Evolutionary conservation across 2,113 vertebrate genomes (phyloP), one percentile per base, ranked within the genome.

Genomic region (Strigops habroptila): DNA sequence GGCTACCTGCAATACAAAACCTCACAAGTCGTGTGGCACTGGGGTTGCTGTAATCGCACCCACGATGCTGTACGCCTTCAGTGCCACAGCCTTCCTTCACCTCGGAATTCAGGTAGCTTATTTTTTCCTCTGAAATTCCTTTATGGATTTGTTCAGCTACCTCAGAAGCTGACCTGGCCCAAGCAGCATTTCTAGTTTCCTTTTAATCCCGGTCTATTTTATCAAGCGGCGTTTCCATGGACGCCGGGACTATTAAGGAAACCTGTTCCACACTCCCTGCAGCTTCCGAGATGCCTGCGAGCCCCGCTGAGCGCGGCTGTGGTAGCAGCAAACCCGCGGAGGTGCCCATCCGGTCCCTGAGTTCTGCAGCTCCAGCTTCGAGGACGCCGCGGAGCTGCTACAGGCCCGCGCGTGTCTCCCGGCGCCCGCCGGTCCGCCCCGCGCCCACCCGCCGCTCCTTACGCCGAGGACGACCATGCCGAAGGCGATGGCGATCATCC

Each of bases 401-500:
- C 59, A 8, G 64, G 52, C n/a, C 71, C 24, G 12, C 49, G 3
- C 65, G 11, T 2, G 64, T 11, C 30, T 12, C 19, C 83, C 71
- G 1, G 24, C 15, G 16, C 43, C 60, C 39, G 3, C 30, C 16
- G 43, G 10, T 31, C 15, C 5, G 14, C 30, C 33, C 33, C 62
- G 10, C 31, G 17, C 31, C 37, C 39, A 8, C 33, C 67, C 21
- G 6, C 85, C 41, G 39, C 48, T 79, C 67, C 95, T 93, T 93
- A 96, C 95, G 18, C 90, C 95, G 33, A 96, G 95, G 25, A 86
- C 0, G 62, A 94, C 1, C 70, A 82, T 94, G 80, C 95, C 95
- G 87, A 57, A 86, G 76, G 70, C 62, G 83, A 96, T 94, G 62
- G 80, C 90, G 25, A 86, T n/a, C 95, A 94, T 96, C 76, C 76